Evolutionary conservation across 37 sponge, comb jelly and placozoan genomes (phyloP).

Genomic region (Cladorhizidae sp.): DNA sequence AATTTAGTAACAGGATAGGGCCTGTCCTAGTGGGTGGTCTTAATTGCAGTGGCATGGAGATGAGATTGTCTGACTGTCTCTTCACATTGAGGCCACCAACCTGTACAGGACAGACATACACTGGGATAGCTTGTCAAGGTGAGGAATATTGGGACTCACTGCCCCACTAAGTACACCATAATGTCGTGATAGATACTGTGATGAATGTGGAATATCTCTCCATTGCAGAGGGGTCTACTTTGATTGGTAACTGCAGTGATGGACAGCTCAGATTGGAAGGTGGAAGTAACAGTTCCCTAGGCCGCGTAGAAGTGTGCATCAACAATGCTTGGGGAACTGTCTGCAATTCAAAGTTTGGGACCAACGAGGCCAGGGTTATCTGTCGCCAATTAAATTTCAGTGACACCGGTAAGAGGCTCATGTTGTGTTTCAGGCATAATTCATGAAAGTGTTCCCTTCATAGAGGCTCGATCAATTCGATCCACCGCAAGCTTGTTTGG

Average conservation of each 20-base stretch:
- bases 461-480: not conserved
- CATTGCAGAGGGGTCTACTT: not conserved
- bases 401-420: not conserved
- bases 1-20: too few species aligned
- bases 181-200: too few species aligned
- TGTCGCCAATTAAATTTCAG: constrained; percentile 34
- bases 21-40: too few species aligned
- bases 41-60: too few species aligned
- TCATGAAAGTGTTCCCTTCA: not conserved
- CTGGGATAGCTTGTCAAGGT: too few species aligned
- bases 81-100: too few species aligned
- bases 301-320: constrained; percentile 35
- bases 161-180: too few species aligned
- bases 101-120: too few species aligned
- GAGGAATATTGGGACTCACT: too few species aligned
- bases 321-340: constrained; percentile 48
- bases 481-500: constrained; percentile 13
- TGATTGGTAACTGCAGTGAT: constrained; percentile 14
- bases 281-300: constrained; percentile 11
- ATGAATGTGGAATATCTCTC: too few species aligned
- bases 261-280: constrained; percentile 26
- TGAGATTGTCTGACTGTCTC: too few species aligned
- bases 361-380: constrained; percentile 29
- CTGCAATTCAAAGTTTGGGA: constrained; percentile 9
- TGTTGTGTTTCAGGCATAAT: not conserved